Conservation (phyloP, 2,113 vertebrate species). For the Piliocolobus tephrosceles region DNA sequence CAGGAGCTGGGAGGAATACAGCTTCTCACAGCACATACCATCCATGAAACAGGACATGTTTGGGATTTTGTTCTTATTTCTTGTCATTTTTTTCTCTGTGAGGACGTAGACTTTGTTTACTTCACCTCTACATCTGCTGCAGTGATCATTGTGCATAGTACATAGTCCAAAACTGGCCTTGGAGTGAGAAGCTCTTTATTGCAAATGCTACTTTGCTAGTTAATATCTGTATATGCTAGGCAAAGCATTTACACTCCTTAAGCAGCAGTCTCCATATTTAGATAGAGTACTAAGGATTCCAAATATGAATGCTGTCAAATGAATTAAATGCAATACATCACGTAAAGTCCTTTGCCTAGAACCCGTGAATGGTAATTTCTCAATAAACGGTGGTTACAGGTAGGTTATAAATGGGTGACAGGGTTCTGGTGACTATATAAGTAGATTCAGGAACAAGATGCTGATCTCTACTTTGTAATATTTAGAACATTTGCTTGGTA, state of each 20-base stretch:
- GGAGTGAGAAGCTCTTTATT: background rate
- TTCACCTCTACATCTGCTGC: background rate
- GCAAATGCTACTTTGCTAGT: background rate
- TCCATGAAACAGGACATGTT: background rate
- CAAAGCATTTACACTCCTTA: background rate
- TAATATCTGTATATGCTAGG: background rate
- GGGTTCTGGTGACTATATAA: background rate
- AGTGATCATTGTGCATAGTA: accelerated
- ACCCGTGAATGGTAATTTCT: background rate
- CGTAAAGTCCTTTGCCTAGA: background rate
- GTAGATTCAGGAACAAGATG: background rate
- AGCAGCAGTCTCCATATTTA: background rate
- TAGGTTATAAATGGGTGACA: background rate
- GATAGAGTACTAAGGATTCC: background rate
- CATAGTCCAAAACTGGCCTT: background rate
- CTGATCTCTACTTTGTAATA: background rate
- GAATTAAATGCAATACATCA: background rate
- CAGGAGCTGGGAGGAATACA: too few species aligned
- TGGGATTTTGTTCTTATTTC: background rate
- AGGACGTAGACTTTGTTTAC: background rate
- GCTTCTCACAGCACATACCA: background rate
- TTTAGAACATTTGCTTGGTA: background rate
- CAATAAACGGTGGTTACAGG: background rate
- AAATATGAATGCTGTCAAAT: background rate
- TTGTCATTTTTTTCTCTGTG: background rate